Conservation (phyloP, 2,113 vertebrate genomes). For the Meriones unguiculatus region DNA sequence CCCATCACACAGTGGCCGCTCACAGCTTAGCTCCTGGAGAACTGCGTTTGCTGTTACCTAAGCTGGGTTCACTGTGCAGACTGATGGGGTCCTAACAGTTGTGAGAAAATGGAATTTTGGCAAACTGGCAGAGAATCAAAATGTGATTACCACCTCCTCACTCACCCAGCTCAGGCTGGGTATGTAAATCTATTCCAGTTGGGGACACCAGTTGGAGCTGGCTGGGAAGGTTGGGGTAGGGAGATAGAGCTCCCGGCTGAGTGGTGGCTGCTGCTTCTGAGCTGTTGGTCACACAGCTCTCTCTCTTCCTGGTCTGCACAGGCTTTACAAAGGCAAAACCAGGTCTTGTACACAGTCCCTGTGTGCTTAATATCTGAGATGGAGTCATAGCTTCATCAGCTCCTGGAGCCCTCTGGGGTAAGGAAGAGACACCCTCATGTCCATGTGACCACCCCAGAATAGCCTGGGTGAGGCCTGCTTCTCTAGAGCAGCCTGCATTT, state of each 20-base stretch:
- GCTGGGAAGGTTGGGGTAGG: not conserved
- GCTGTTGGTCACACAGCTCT: not conserved
- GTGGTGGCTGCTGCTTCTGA: not conserved
- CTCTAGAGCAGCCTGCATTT: not conserved
- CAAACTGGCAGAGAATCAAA: not conserved
- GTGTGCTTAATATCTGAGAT: not conserved
- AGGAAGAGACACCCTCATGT: not conserved
- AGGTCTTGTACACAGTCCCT: not conserved
- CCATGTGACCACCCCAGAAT: not conserved
- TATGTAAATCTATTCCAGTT: not conserved
- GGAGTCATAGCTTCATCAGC: not conserved
- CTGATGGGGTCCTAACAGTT: not conserved
- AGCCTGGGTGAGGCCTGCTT: not conserved
- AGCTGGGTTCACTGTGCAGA: not conserved
- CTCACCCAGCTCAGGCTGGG: not conserved
- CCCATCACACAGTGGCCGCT: rapidly evolving
- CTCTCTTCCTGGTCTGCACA: not conserved
- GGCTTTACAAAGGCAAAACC: not conserved
- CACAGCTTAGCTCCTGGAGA: rapidly evolving
- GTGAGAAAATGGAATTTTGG: conserved; percentile 28
- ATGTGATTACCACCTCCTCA: not conserved
- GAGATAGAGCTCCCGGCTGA: rapidly evolving
- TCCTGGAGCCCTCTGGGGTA: not conserved
- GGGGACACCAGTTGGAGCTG: not conserved
- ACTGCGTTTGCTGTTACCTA: not conserved